Conservation (phyloP, 2,797 vertebrate genomes). For the Orientallactaga sibirica region DNA sequence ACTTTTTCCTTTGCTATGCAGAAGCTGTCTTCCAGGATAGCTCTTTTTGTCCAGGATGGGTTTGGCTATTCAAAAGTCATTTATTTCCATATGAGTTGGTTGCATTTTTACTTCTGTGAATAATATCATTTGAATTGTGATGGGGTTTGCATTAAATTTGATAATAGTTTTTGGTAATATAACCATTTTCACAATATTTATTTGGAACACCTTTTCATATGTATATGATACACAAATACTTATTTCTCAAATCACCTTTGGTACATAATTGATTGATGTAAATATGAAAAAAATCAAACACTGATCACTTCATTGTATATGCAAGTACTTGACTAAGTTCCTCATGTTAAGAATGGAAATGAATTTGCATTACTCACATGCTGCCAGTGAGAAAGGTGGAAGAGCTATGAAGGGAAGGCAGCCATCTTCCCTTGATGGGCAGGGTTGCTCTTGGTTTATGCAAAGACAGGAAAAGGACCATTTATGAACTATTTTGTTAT, state of each 20-base stretch:
- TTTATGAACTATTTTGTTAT: conserved; percentile 6
- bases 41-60: neutral
- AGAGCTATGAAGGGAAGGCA: conserved; percentile 47
- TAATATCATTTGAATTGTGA: neutral
- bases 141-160: neutral
- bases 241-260: no score
- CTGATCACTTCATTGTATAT: neutral
- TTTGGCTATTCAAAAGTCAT: neutral
- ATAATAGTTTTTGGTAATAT: neutral
- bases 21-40: neutral
- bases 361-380: neutral
- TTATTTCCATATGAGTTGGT: neutral
- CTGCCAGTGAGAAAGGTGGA: conserved; percentile 33
- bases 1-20: neutral
- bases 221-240: neutral
- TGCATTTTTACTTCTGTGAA: neutral
- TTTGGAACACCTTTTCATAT: neutral
- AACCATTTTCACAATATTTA: neutral
- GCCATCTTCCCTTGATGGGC: conserved; percentile 40
- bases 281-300: neutral
- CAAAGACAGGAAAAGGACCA: neutral
- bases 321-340: conserved; percentile 48
- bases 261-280: no score
- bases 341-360: conserved; percentile 43
- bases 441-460: conserved; percentile 14